A percentile compares a stretch with the other conserved stretches of the same genome.
phyloP scores from a whole-genome alignment of 2,113 vertebrate genomes.

The Anarhynchus alexandrinus region DNA sequence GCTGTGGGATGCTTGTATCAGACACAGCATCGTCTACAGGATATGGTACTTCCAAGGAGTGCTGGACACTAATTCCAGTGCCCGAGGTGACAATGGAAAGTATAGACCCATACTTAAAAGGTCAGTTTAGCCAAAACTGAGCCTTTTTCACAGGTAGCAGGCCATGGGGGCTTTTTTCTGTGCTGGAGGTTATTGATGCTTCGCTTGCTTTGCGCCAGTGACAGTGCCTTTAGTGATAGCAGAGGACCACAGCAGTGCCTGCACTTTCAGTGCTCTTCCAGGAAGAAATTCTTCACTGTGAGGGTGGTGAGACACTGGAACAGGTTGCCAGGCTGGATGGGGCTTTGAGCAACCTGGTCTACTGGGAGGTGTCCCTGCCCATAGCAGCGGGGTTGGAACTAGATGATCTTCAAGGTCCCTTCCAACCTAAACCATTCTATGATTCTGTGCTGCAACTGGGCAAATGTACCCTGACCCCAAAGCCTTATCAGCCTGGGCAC shows the following conservation, averaged over 20 bases:
- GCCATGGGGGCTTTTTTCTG: background rate
- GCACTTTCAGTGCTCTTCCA: background rate
- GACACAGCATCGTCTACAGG: background rate
- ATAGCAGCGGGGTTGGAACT: too few species aligned
- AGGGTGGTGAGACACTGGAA: too few species aligned
- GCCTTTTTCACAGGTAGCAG: background rate
- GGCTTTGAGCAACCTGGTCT: too few species aligned
- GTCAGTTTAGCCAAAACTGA: background rate
- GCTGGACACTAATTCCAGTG: background rate
- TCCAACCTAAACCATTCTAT: too few species aligned
- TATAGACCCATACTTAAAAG: fast-evolving
- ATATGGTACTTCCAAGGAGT: background rate
- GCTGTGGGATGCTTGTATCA: background rate
- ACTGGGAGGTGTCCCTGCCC: too few species aligned
- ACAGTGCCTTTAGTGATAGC: background rate
- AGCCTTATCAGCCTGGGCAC: background rate
- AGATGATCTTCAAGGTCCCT: too few species aligned
- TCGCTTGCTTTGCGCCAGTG: background rate
- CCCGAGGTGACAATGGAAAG: background rate
- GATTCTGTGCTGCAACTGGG: background rate
- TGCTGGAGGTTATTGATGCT: background rate
- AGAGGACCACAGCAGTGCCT: background rate
- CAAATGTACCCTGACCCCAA: background rate
- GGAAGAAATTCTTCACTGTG: too few species aligned
- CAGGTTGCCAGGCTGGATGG: too few species aligned